Conservation (phyloP, 2,888 invertebrate genomes). For the Eledona agricola region DNA sequence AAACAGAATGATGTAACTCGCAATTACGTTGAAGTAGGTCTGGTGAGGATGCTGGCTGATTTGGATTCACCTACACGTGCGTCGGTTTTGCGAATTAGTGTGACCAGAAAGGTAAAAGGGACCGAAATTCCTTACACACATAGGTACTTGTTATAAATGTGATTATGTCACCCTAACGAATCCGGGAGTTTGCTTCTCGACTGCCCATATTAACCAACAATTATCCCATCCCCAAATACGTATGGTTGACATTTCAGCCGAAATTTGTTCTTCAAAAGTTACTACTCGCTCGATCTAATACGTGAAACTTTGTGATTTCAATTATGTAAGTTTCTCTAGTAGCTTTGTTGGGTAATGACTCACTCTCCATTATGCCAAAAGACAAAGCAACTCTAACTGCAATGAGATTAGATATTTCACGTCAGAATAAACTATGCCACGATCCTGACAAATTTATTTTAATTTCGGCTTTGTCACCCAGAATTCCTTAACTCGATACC, state of each 20-base stretch:
- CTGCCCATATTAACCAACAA: conserved; percentile 15
- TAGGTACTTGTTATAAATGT: conserved; percentile 21
- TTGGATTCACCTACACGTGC: conserved; percentile 11
- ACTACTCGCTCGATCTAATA: conserved; percentile 42
- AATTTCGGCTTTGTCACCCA: no score
- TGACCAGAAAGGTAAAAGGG: conserved; percentile 13
- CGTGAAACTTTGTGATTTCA: conserved; percentile 49
- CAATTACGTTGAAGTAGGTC: conserved; percentile 3
- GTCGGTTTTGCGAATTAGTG: conserved; percentile 14
- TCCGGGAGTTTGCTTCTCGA: conserved; percentile 3
- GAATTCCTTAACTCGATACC: no score
- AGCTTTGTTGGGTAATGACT: conserved; percentile 48
- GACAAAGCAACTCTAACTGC: conserved; percentile 45
- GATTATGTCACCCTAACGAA: conserved; percentile 12
- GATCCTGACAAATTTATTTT: conserved; percentile 11
- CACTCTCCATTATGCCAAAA: conserved; percentile 43
- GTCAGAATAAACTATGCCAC: conserved; percentile 10
- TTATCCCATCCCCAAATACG: conserved; percentile 20
- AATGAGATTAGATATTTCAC: conserved; percentile 42
- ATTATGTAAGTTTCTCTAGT: conserved; percentile 49
- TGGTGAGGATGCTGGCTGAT: conserved; percentile 5
- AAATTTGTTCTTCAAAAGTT: conserved; percentile 40
- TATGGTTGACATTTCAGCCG: conserved; percentile 20
- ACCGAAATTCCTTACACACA: conserved; percentile 10
- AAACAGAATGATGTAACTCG: conserved; percentile 5